Percentiles rank a stretch among this genome's conserved stretches.
Evolutionary conservation across 2,888 invertebrate genomes (phyloP).

Genomic region (Habroteleia sp.): DNA sequence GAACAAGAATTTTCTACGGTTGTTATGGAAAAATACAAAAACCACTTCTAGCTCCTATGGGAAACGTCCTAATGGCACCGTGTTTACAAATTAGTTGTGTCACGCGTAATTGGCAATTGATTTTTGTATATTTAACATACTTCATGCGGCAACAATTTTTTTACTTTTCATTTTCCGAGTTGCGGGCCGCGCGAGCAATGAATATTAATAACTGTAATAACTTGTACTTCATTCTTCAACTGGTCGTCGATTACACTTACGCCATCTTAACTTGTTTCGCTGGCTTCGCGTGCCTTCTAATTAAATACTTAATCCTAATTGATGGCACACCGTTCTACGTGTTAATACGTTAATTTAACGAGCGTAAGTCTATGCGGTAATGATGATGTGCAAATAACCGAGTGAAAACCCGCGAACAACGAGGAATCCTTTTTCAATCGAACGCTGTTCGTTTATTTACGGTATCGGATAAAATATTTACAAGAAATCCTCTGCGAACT

Average conservation of each 20-base stretch:
- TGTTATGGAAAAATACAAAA: too few species aligned
- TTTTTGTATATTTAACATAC: slow-evolving; percentile 19
- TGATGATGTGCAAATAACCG: slow-evolving; percentile 38
- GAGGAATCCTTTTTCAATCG: slow-evolving; percentile 18
- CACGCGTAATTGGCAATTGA: slow-evolving; percentile 6
- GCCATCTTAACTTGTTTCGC: slow-evolving; percentile 41
- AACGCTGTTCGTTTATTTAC: neutral
- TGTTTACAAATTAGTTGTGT: slow-evolving; percentile 11
- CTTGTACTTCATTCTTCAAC: slow-evolving; percentile 51
- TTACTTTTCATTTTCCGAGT: slow-evolving; percentile 7
- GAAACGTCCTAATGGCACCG: neutral
- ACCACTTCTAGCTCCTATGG: neutral
- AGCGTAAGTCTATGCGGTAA: slow-evolving; percentile 14
- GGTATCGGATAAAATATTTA: too few species aligned
- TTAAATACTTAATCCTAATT: slow-evolving; percentile 60
- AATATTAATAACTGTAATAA: slow-evolving; percentile 57
- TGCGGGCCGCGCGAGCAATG: slow-evolving; percentile 20
- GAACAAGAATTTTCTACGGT: too few species aligned
- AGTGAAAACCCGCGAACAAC: slow-evolving; percentile 11
- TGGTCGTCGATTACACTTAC: slow-evolving; percentile 46
- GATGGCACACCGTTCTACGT: slow-evolving; percentile 48
- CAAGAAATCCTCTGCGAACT: too few species aligned
- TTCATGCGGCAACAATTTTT: slow-evolving; percentile 8
- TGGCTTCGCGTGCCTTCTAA: slow-evolving; percentile 54
- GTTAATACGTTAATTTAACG: slow-evolving; percentile 53